A percentile compares a stretch with the other conserved stretches of the same genome.
phyloP scores from a whole-genome alignment of 2,888 invertebrate genomes.

The Hirtodrosophila trivittata region DNA sequence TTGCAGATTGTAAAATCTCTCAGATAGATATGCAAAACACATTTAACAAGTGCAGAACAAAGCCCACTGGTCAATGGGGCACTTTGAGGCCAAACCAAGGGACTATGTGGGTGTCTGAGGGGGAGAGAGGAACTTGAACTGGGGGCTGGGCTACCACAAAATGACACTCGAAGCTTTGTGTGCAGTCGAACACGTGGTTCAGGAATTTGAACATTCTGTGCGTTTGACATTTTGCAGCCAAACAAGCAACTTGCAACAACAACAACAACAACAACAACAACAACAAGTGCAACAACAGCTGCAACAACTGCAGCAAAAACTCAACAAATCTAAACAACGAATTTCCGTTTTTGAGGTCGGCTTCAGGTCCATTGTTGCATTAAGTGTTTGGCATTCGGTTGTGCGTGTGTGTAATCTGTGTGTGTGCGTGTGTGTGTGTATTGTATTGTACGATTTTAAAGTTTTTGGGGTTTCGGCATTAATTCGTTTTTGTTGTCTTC shows the following conservation, averaged over 20 bases:
- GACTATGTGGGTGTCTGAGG: too few species aligned
- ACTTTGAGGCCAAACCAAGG: too few species aligned
- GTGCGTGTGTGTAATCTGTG: conserved; percentile 17
- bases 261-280: conserved; percentile 9
- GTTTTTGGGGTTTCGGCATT: conserved; percentile 25
- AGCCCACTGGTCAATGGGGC: conserved; percentile 3
- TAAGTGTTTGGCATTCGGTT: conserved; percentile 30
- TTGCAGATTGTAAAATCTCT: background rate
- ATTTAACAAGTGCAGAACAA: conserved; percentile 14
- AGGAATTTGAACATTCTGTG: conserved; percentile 43
- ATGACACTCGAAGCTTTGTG: conserved; percentile 37
- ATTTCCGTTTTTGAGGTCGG: conserved; percentile 33
- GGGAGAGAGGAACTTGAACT: too few species aligned
- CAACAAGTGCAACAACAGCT: background rate
- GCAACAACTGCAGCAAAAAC: conserved; percentile 3
- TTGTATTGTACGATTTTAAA: conserved; percentile 28
- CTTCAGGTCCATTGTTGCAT: conserved; percentile 31
- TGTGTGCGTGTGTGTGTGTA: conserved; percentile 12
- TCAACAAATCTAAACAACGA: conserved; percentile 45
- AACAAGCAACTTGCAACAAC: conserved; percentile 3
- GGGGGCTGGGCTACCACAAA: conserved; percentile 15
- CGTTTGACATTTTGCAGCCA: conserved; percentile 56
- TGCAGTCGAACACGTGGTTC: conserved; percentile 34
- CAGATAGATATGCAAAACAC: conserved; percentile 26
- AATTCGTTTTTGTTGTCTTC: conserved; percentile 26